Evolutionary conservation across 2,888 invertebrate species (phyloP), one percentile per base, ranked within the genome.

Genomic region (Liodrosophila aerea): DNA sequence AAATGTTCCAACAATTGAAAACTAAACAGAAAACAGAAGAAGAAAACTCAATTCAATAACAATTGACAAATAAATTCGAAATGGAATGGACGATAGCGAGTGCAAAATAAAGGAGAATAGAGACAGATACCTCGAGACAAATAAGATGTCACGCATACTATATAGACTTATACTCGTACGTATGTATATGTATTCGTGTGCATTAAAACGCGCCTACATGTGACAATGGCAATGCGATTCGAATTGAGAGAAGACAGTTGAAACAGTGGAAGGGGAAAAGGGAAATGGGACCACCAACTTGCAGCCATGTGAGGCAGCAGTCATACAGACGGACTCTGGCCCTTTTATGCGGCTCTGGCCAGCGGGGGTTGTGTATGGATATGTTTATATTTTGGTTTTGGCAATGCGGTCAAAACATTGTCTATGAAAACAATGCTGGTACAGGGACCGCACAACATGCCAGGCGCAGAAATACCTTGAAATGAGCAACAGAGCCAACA

Each of bases 371-470:
- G 51, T 41, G 13, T 65, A 5, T 22, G 22, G 22, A 22, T 4
- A 22, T 22, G 39, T 70, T 46, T 69, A 73, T 77, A 75, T 82
- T 87, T 88, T 87, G 87, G 88, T 87, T 87, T 70, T 81, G 74
- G 83, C 73, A 81, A 75, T 89, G 87, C 85, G 89, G 89, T 88
- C 88, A 88, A 87, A 88, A 88, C 86, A 88, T 78, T 85, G 75
- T 84, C 84, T 64, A 59, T 58, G 57, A 45, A 43, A 66, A 80
- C 73, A 83, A 88, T 76, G 87, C 80, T 47, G 68, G 63, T 51
- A 43, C 45, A 43, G 57, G 67, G 82, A 85, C 84, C 87, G 60
- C 87, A 76, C 85, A 78, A 64, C 57, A 75, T 41, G 59, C 41
- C 29, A 50, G 39, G 56, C 50, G 30, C 50, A 43, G 49, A 80